Evolutionary conservation across 2,797 vertebrate genomes (phyloP).

Genomic region (Acanthornis magna): DNA sequence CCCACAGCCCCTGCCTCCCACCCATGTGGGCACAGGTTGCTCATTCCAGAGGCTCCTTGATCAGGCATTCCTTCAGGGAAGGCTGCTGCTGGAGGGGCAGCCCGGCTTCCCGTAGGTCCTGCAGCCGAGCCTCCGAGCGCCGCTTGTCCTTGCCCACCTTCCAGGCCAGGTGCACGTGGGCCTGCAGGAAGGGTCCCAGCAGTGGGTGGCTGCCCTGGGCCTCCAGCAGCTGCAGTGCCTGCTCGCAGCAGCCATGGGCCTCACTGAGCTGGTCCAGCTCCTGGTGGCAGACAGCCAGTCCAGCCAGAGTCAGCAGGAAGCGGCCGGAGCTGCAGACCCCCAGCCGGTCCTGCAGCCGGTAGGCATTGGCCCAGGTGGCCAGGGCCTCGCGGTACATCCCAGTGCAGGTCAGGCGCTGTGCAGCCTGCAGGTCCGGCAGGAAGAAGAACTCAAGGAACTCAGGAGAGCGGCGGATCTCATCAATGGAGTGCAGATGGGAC

Average conservation of each 20-base stretch:
- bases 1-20: background rate
- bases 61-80: constrained; percentile 85
- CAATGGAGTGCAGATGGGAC: constrained; percentile 84
- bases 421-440: constrained; percentile 82
- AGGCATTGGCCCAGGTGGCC: constrained; percentile 84
- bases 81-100: constrained; percentile 76
- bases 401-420: constrained; percentile 84
- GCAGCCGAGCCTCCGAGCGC: constrained; percentile 84
- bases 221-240: constrained; percentile 81
- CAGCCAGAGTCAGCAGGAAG: constrained; percentile 84
- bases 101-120: constrained; percentile 78
- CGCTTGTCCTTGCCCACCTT: constrained; percentile 89
- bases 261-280: constrained; percentile 85
- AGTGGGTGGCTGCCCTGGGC: constrained; percentile 76
- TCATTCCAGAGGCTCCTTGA: constrained; percentile 85
- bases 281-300: constrained; percentile 87
- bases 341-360: constrained; percentile 86
- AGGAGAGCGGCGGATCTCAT: constrained; percentile 75
- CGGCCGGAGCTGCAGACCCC: constrained; percentile 74
- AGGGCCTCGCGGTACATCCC: constrained; percentile 86
- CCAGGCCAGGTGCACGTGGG: constrained; percentile 87
- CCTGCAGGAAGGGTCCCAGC: constrained; percentile 83
- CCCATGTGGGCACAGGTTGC: background rate
- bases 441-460: constrained; percentile 90
- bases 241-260: constrained; percentile 85